A percentile compares a stretch with the other conserved stretches of the same genome.
These are phyloP conservation scores for Rhodeus uyekii DNA, from an alignment of 2,797 vertebrate genomes.

Conservation along the genomic window DNA sequence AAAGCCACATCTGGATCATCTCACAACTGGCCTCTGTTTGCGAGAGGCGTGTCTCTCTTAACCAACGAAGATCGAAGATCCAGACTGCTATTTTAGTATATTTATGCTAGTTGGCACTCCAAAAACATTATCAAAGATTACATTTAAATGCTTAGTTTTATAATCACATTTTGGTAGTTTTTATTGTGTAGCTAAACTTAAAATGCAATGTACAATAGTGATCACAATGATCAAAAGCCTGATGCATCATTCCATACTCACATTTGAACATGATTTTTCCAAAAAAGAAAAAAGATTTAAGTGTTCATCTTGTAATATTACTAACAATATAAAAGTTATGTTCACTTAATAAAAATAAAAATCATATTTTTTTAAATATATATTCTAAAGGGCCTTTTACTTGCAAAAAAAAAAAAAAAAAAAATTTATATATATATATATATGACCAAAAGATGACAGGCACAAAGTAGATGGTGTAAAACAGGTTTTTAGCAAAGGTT, in stretches of 20 bases:
- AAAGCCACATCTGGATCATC: slow-evolving; percentile 42
- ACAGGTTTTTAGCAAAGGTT: not conserved
- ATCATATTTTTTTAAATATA: not conserved
- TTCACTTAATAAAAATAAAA: not conserved
- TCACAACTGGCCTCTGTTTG: slow-evolving; percentile 24
- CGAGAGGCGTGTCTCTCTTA: not conserved
- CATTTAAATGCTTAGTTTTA: not conserved
- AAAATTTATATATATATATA: too few species aligned
- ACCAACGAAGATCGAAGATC: slow-evolving; percentile 8
- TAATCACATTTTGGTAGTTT: not conserved
- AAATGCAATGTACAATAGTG: not conserved
- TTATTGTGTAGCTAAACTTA: not conserved
- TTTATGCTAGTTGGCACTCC: too few species aligned
- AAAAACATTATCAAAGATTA: not conserved
- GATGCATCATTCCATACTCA: too few species aligned
- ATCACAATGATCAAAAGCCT: not conserved
- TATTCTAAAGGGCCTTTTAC: not conserved
- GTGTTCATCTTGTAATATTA: not conserved
- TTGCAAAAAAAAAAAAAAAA: not conserved
- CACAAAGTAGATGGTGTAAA: not conserved
- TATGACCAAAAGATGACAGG: not conserved
- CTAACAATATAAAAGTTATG: not conserved
- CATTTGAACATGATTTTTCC: not conserved
- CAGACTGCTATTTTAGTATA: not conserved
- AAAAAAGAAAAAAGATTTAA: too few species aligned